phyloP scores from a whole-genome alignment of 2,888 invertebrate species.

The Mesochorus sp. region DNA sequence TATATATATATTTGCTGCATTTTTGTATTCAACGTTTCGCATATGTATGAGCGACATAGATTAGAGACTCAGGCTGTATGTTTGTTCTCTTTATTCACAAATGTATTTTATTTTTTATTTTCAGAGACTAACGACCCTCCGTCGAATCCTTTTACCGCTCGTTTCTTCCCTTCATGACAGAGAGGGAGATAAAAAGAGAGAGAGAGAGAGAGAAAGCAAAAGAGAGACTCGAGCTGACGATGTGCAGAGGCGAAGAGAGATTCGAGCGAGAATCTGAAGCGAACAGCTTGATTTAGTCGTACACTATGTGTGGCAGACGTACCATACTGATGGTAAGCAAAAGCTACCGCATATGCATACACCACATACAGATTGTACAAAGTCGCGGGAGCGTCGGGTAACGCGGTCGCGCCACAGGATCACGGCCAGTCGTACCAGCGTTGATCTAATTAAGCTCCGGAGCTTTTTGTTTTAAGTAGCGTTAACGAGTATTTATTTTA shows the following conservation, averaged over 20 bases:
- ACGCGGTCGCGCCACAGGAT: slow-evolving; percentile 45
- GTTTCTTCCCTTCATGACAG: not conserved
- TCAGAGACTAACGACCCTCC: slow-evolving; percentile 45
- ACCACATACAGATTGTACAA: not conserved
- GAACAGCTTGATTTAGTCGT: slow-evolving; percentile 33
- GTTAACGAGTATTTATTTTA: slow-evolving; percentile 78
- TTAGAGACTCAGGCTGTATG: slow-evolving; percentile 29
- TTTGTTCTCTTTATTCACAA: slow-evolving; percentile 13
- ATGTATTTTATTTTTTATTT: slow-evolving; percentile 23
- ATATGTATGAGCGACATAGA: slow-evolving; percentile 45
- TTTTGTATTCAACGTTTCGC: slow-evolving; percentile 33
- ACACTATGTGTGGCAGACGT: not conserved
- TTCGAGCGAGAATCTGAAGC: not conserved
- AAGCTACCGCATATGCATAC: not conserved
- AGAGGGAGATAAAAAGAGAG: not conserved
- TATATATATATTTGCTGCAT: not conserved
- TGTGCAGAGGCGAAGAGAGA: not conserved
- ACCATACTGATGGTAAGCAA: slow-evolving; percentile 1
- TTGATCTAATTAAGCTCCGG: slow-evolving; percentile 72
- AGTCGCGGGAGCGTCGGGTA: slow-evolving; percentile 30
- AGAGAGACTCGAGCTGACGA: not conserved
- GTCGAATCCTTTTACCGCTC: slow-evolving; percentile 48
- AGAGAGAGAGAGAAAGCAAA: not conserved
- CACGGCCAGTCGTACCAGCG: slow-evolving; percentile 40
- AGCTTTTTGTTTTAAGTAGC: slow-evolving; percentile 75